Evolutionary conservation across 2,797 vertebrate genomes (phyloP).

Genomic region (Coracias cyanogaster): DNA sequence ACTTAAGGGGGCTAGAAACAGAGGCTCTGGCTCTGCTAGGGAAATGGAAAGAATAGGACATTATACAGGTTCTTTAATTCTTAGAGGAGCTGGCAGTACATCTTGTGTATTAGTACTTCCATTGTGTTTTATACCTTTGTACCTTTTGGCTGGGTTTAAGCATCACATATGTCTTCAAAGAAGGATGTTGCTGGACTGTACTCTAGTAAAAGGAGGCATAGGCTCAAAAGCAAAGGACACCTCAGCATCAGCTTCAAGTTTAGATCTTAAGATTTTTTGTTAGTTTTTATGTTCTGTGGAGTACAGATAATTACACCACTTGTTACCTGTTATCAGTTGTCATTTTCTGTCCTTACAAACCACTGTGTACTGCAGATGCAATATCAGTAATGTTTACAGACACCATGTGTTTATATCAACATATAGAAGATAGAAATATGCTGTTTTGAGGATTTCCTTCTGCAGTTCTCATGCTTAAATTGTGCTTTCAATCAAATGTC

Average conservation of each 20-base stretch:
- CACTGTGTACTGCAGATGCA: neutral
- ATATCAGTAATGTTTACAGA: neutral
- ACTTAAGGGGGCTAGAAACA: neutral
- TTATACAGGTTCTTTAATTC: neutral
- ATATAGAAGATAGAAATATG: neutral
- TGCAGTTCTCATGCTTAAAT: neutral
- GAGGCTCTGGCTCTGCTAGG: neutral
- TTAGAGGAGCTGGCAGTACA: fast-evolving
- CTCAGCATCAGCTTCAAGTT: neutral
- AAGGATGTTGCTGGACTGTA: neutral
- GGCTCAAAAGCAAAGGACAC: neutral
- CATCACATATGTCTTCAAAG: neutral
- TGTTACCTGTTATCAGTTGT: neutral
- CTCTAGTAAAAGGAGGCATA: neutral
- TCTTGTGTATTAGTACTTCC: neutral
- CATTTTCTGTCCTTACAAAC: neutral
- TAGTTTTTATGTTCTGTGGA: neutral
- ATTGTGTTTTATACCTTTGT: neutral
- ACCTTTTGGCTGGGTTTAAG: neutral
- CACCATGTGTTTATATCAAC: neutral
- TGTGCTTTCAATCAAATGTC: neutral
- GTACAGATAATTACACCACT: neutral
- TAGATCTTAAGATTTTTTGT: neutral
- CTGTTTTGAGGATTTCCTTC: neutral
- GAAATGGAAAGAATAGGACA: neutral